These are phyloP conservation scores for Drosophila quinaria DNA, from an alignment of 2,888 invertebrate species.

Conservation along the genomic window DNA sequence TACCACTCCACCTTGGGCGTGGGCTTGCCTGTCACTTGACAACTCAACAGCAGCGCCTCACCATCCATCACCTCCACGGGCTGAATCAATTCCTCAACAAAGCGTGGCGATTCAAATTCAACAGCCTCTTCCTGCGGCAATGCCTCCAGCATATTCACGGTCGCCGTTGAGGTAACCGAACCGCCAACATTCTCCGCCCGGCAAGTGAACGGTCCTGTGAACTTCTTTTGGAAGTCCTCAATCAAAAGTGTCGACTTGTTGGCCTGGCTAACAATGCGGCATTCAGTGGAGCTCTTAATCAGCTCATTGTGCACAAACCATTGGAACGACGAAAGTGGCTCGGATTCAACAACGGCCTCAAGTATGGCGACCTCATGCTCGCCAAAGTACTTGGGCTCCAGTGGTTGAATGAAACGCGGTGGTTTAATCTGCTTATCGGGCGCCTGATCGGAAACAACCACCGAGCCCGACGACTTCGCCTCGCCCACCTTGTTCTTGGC, in stretches of 20 bases:
- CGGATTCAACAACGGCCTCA: constrained; percentile 91
- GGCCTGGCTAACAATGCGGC: constrained; percentile 90
- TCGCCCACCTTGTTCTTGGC: constrained; percentile 92
- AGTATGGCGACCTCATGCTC: constrained; percentile 92
- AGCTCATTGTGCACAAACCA: constrained; percentile 93
- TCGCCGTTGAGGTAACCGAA: constrained; percentile 94
- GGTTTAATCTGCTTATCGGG: constrained; percentile 88
- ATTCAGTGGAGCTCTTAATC: constrained; percentile 89
- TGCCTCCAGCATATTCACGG: constrained; percentile 88
- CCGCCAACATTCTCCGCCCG: constrained; percentile 96
- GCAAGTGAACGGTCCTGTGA: constrained; percentile 92
- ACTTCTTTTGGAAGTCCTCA: constrained; percentile 89
- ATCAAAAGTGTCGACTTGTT: constrained; percentile 93
- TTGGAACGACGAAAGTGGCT: constrained; percentile 93
- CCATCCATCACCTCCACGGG: constrained; percentile 95
- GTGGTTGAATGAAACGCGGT: constrained; percentile 90
- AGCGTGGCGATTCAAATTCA: constrained; percentile 90
- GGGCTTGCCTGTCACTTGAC: constrained; percentile 91
- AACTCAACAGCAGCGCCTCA: constrained; percentile 91
- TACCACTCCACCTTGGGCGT: constrained; percentile 93
- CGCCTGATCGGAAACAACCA: constrained; percentile 89
- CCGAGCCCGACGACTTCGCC: constrained; percentile 92
- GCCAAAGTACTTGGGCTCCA: constrained; percentile 90
- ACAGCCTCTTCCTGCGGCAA: constrained; percentile 87
- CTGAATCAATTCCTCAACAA: constrained; percentile 89